Percentiles rank a stretch among this genome's conserved stretches.
These are phyloP conservation scores for Drosophila mauritiana DNA, from an alignment of 1,140 invertebrate species.

Conservation along the genomic window DNA sequence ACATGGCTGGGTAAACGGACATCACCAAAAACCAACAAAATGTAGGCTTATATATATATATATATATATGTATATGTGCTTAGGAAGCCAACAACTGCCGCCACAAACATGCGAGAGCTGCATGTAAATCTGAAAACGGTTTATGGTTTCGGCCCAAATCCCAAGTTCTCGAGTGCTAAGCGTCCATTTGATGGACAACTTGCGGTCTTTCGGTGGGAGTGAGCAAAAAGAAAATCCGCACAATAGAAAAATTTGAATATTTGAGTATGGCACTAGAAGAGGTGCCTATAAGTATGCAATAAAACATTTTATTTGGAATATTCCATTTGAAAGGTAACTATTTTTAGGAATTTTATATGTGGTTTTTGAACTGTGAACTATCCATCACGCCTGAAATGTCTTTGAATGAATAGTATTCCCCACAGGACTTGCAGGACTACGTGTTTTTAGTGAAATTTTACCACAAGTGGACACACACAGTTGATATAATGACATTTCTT, in stretches of 20 bases:
- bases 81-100: conserved; percentile 40
- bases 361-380: too few relatives aligned
- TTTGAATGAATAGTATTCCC: too few relatives aligned
- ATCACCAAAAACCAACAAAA: conserved; percentile 1
- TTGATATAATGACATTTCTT: conserved; percentile 7
- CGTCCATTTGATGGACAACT: conserved; percentile 77
- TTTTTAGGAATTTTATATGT: neutral
- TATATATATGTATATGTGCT: neutral
- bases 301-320: neutral
- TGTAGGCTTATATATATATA: neutral
- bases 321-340: neutral
- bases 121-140: conserved; percentile 79
- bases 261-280: neutral
- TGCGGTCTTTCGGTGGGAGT: conserved; percentile 49
- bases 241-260: neutral
- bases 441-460: too few relatives aligned
- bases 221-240: neutral
- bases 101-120: conserved; percentile 53
- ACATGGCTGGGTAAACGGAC: neutral
- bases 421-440: too few relatives aligned
- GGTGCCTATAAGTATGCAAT: neutral
- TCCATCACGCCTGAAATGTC: too few relatives aligned
- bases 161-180: conserved; percentile 62
- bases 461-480: neutral
- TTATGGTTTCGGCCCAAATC: conserved; percentile 72